Base-by-base conservation (phyloP, 2,113 vertebrate species). In the Pangasianodon hypophthalmus region DNA sequence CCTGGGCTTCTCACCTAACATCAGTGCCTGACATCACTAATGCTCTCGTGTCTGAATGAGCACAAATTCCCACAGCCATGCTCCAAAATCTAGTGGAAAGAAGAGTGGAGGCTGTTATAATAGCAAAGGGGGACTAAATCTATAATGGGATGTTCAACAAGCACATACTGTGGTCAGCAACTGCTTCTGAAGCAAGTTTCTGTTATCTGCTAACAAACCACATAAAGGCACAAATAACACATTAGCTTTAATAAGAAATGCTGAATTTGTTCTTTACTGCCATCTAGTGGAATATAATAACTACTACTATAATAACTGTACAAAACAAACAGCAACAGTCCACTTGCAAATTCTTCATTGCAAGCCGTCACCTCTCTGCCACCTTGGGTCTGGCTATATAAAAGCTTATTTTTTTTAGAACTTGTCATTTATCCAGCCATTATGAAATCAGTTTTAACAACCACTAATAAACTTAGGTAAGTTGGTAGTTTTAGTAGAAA, bases 201-300 rank as follows among this genome's bases (percentile, higher is more conserved):
- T 79, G 67, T 87, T 56, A 73, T 56, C 14, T 21, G 16, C 1
- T 11, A 79, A 87, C 32, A 26, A 24, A 77, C 11, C 0, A 46
- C 21, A 48, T 16, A 9, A n/a, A 11, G 41, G 16, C 16, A 86
- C 29, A 86, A 2, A 81, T 13, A 7, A 52, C 29, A 7, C 9
- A 26, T 80, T 50, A 54, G 32, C 46, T 21, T 64, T 4, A 26
- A 24, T 4, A 50, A 37, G 3, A 46, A 32, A 8, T 81, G 41
- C 32, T 69, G 16, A 73, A 19, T 44, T 87, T 87, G 67, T 80
- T n/a, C 85, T 87, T 2, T 90, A 56, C 88, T 93, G 67, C 88
- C 92, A 88, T 60, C 92, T 92, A 82, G 52, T 89, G 91, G 83
- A 84, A 88, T 37, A 87, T 50, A n/a, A 69, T 19, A 18, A 88